These are phyloP conservation scores for Columba guinea DNA, from an alignment of 2,797 vertebrate genomes.

Conservation along the genomic window DNA sequence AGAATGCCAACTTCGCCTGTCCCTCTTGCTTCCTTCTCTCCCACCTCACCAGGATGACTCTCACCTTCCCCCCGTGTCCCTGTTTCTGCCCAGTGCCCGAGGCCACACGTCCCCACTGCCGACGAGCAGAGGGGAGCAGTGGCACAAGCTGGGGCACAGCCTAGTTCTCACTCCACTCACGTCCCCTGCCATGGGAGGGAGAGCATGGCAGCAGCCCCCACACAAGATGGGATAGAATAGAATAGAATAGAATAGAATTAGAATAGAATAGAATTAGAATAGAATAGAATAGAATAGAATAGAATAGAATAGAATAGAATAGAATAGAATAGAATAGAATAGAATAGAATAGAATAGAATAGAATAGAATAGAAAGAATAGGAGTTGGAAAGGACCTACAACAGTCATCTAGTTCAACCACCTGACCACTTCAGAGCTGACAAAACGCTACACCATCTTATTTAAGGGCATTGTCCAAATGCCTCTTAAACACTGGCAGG, in stretches of 20 bases:
- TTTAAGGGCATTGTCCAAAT: not conserved
- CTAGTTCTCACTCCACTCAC: fast-evolving
- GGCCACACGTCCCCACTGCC: not conserved
- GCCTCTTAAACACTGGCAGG: not conserved
- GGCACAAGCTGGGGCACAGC: not conserved
- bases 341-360: not conserved
- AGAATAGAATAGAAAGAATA: not conserved
- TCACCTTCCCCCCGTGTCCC: fast-evolving
- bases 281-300: not conserved
- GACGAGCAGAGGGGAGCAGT: not conserved
- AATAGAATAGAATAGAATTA: not conserved
- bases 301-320: not conserved
- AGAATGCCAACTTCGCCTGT: not conserved
- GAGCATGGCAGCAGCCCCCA: not conserved
- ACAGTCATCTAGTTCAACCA: fast-evolving
- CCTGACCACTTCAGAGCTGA: not conserved
- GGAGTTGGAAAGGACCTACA: not conserved
- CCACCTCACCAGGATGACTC: not conserved
- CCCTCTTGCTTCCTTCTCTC: not conserved
- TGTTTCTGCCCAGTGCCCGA: not conserved
- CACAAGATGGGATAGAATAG: fast-evolving
- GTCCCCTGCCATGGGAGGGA: not conserved
- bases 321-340: not conserved
- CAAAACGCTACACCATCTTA: not conserved
- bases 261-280: not conserved